A percentile compares a stretch with the other conserved stretches of the same genome.
Evolutionary conservation across 2,113 vertebrate species (phyloP).

Genomic region (Phoenicopterus ruber): DNA sequence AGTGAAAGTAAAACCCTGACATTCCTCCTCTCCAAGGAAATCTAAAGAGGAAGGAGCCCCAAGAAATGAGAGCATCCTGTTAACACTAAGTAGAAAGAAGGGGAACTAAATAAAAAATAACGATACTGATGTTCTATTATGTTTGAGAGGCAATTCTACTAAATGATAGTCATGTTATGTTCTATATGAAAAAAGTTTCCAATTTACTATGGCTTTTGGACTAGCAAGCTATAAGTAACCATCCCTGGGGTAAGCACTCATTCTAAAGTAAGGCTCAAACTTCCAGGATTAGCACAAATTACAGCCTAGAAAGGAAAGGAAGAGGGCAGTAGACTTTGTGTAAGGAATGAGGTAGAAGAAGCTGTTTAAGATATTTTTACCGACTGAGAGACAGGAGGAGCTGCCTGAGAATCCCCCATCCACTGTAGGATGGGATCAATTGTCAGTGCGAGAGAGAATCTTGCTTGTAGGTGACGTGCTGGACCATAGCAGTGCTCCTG

Average conservation of each 20-base stretch:
- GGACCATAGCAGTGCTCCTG: not conserved
- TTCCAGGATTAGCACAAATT: not conserved
- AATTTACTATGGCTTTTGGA: not conserved
- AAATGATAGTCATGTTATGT: not conserved
- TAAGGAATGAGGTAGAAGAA: not conserved
- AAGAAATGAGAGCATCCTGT: not conserved
- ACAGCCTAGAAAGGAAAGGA: not conserved
- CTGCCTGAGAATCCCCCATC: not conserved
- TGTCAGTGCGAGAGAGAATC: not conserved
- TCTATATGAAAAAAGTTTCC: not conserved
- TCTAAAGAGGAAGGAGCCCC: not conserved
- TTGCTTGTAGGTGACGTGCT: not conserved
- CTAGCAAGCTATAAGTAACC: not conserved
- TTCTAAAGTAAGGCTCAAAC: not conserved
- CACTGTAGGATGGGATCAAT: not conserved
- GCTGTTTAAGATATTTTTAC: not conserved
- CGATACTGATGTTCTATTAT: not conserved
- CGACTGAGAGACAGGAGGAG: not conserved
- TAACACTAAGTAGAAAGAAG: not conserved
- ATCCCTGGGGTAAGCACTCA: not conserved
- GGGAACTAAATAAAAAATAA: not conserved
- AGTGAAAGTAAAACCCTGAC: not conserved
- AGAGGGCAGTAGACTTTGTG: not conserved
- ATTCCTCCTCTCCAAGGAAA: not conserved
- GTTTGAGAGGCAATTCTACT: not conserved